Base-by-base conservation (phyloP, 2,797 vertebrate genomes). In the Parotocinclus haroldoi region DNA sequence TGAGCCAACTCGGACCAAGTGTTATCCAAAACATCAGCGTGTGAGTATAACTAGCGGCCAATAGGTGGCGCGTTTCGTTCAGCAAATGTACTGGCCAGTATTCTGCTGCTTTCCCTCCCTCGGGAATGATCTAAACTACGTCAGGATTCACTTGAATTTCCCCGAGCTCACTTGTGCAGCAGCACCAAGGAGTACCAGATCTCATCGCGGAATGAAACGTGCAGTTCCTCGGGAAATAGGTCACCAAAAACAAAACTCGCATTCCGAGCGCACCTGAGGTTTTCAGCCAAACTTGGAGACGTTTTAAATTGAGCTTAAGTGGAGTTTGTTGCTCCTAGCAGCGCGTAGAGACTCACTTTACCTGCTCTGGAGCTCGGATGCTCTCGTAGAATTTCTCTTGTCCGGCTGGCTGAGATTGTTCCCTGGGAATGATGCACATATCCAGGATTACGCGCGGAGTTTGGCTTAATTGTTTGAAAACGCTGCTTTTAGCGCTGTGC, bases 161-260 rank as follows among this genome's bases (percentile, higher is more conserved):
- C 14, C 14, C 7, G 48, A 50, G 48, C 14, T 50, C 48, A 11
- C 18, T 58, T 61, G 65, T 65, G 37, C 49, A 68, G 55, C 46
- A 63, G 69, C 63, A 69, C 56, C 52, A 40, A 45, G 54, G 17
- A 58, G 68, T 42, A 42, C 10, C 40, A 42, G 40, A 66, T 12
- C 63, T 39, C 60, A 2, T 27, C 44, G 59, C 73, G 79, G 67
- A 79, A 83, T 84, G 82, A 85, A 70, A 79, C 71, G 74, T 63
- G 67, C 55, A 72, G 67, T 71, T 81, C 69, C 79, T 67, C 44
- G 45, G 50, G 54, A 66, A 58, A 39, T n/a, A 52, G 70, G 39
- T 60, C 69, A 53, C 67, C 51, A 67, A 12, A 66, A 66, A 54
- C 16, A 53, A 69, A 58, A 52, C 11, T 61, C 73, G 73, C 10